phyloP scores from a whole-genome alignment of 37 sponge, comb jelly and placozoan species.

The Amphimedon queenslandica region DNA sequence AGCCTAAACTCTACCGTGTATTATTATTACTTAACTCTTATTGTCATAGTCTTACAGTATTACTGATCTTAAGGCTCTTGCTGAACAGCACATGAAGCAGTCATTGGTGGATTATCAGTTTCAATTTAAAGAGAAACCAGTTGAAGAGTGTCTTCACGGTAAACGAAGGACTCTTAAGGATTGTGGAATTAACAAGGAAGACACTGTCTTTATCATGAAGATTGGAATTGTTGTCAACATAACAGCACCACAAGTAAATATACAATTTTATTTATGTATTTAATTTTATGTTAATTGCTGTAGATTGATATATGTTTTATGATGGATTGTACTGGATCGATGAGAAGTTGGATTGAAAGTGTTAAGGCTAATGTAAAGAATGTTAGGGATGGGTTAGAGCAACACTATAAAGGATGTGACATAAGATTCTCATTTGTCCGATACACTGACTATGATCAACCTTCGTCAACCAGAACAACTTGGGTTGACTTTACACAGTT shows the following conservation, averaged over 20 bases:
- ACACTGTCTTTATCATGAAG: constrained; percentile 46
- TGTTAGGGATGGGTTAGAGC: constrained; percentile 37
- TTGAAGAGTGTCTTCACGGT: constrained; percentile 37
- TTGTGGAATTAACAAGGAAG: constrained; percentile 20
- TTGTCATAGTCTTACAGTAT: constrained; percentile 24
- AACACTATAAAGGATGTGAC: constrained; percentile 60
- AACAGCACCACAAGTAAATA: constrained; percentile 32
- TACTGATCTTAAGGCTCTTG: constrained; percentile 4
- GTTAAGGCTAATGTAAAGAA: constrained; percentile 64
- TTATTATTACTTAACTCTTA: neutral
- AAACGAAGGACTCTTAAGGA: constrained; percentile 20
- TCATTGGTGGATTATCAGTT: constrained; percentile 36
- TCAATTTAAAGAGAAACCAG: constrained; percentile 14
- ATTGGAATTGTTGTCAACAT: constrained; percentile 41
- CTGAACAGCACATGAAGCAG: constrained; percentile 12
- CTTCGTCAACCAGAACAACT: constrained; percentile 36
- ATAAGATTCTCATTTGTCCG: constrained; percentile 69
- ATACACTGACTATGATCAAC: constrained; percentile 77
- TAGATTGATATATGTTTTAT: constrained; percentile 73
- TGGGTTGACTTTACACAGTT: constrained; percentile 62
- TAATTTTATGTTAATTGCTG: neutral
- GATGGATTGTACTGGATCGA: constrained; percentile 75
- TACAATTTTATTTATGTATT: neutral
- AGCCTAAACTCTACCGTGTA: neutral
- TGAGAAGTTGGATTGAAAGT: constrained; percentile 55